Percentiles rank a stretch among this genome's conserved stretches.
phyloP scores from a whole-genome alignment of 2,888 invertebrate species.

The Rhodophaea formosa region DNA sequence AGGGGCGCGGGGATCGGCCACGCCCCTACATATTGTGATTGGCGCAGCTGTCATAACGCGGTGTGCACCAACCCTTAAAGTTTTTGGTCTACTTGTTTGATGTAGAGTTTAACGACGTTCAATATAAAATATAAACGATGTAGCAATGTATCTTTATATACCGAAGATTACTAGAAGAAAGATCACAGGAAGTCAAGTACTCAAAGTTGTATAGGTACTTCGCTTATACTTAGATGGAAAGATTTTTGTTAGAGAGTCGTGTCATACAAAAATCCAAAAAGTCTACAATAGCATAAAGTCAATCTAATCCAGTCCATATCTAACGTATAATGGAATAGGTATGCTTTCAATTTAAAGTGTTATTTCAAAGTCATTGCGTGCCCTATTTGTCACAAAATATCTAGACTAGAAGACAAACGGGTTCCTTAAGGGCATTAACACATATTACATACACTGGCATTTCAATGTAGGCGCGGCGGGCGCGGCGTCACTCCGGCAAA shows the following conservation, averaged over 20 bases:
- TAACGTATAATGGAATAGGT: too few species aligned
- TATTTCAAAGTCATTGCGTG: too few species aligned
- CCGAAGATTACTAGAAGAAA: too few species aligned
- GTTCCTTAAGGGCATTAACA: slow-evolving; percentile 11
- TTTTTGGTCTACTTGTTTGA: neutral
- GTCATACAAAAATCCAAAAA: too few species aligned
- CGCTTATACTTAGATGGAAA: too few species aligned
- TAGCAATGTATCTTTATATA: neutral
- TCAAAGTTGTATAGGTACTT: too few species aligned
- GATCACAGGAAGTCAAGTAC: too few species aligned
- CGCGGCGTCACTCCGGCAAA: slow-evolving; percentile 51
- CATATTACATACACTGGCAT: neutral
- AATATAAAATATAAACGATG: neutral
- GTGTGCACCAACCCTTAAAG: slow-evolving; percentile 53
- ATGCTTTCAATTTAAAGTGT: too few species aligned
- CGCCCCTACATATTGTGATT: slow-evolving; percentile 79
- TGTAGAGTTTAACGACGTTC: neutral
- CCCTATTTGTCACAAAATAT: slow-evolving; percentile 12
- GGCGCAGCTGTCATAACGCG: slow-evolving; percentile 74
- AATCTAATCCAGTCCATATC: too few species aligned
- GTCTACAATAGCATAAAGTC: too few species aligned
- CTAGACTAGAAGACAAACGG: neutral
- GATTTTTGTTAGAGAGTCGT: too few species aligned
- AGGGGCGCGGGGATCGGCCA: slow-evolving; percentile 53
- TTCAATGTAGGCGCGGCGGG: slow-evolving; percentile 24